Base-by-base conservation (phyloP, 2,797 vertebrate species). In the Siniperca undulata region DNA sequence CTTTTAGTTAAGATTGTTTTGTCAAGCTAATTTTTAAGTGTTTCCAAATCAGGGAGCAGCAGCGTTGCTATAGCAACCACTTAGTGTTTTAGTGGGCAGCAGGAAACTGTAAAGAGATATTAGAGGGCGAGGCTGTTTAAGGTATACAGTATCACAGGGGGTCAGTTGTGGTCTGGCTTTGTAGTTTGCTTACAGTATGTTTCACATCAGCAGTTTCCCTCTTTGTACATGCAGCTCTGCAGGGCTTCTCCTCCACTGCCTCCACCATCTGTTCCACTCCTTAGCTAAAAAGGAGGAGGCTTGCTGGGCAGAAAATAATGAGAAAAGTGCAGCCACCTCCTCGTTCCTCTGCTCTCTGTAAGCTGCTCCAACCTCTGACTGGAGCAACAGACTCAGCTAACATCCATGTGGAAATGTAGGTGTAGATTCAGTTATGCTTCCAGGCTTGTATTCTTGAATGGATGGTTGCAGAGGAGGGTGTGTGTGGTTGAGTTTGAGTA, bases 301-400 rank as follows among this genome's bases (percentile, higher is more conserved):
- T 78, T 55, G 77, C 80, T 70, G 80, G 86, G 86, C 85, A 89
- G 53, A 85, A 80, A 88, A 79, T 90, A 93, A 91, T 88, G 89
- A 90, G 89, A 83, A 91, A 91, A 88, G 77, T 88, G 81, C 73
- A 65, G 70, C 74, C 74, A 34, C 61, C 65, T 67, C 78, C 36
- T 59, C 24, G 62, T 65, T 78, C 27, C 70, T 62, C 58, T 10
- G 30, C 22, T 7, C 36, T 2, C 52, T n/a, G 14, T 7, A 16
- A 50, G 20, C 53, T 20, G 30, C 67, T 56, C 69, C 27, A 6
- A 36, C 55, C 64, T 62, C 46, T 56, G 55, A 34, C 24, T 58
- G 61, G 16, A 73, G 56, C 4, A 59, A 46, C 46, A 59, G 52
- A 24, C 5, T 36, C 46, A 2, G 36, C 65, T 24, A 13, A 42